Base-by-base conservation (phyloP, 2,113 vertebrate genomes). In the Sciurus niger region DNA sequence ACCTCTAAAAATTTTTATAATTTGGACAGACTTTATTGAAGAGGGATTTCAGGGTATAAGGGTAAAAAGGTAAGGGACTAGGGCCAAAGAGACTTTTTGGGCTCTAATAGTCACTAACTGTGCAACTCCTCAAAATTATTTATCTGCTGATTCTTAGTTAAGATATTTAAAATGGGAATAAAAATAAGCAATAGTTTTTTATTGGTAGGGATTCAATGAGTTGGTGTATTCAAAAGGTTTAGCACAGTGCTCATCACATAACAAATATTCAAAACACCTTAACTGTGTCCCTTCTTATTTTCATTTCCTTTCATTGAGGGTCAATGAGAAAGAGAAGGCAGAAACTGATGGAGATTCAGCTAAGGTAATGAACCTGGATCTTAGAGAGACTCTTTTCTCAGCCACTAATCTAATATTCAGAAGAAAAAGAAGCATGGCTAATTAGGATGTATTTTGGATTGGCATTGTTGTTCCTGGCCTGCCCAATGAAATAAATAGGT, bases 141-240 rank as follows among this genome's bases (percentile, higher is more conserved):
- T 85, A 77, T 85, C 20, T 78, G 11, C 30, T 96, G 60, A 95
- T 70, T 84, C 24, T 95, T 94, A 84, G 13, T 70, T 89, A 43
- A 92, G 13, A 80, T 80, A n/a, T 67, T 4, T 37, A 87, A 77
- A 95, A 83, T 70, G 85, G 16, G n/a, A 94, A 88, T 90, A 34
- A 93, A 88, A 95, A 76, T 80, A 92, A 30, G 32, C 18, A 1
- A 8, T 37, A n/a, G 68, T 28, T 78, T 74, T 46, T 76, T 84
- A 89, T 53, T 18, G 24, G 11, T 24, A 76, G n/a, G 13, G 55
- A 93, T 53, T 92, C 8, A 78, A 17, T 79, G 53, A 92, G 34
- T 17, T 43, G 40, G 14, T 74, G 17, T 58, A 63, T 95, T 83
- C 8, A 65, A 63, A 93, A 84, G 46, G 24, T 22, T 8, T 60